These are phyloP conservation scores for Sarcophaga bullata DNA, from an alignment of 1,140 invertebrate genomes.

Conservation along the genomic window DNA sequence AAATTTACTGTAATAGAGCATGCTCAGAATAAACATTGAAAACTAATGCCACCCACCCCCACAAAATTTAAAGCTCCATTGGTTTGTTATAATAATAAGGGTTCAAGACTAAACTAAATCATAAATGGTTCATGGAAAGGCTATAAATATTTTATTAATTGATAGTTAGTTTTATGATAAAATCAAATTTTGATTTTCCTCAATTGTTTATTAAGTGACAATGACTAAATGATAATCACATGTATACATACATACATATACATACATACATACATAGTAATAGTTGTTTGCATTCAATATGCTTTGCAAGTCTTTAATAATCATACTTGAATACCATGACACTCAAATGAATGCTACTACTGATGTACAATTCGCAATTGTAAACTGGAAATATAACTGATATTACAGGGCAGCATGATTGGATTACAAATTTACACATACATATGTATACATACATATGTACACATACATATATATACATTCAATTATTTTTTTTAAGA, in stretches of 20 bases:
- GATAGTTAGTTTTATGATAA: no score
- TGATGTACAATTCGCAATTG: not conserved
- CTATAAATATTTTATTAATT: no score
- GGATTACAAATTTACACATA: not conserved
- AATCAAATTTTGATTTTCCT: no score
- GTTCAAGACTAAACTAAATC: no score
- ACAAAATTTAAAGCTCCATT: not conserved
- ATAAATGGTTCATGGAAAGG: no score
- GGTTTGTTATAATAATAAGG: no score
- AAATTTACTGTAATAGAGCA: not conserved
- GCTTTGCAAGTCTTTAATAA: not conserved
- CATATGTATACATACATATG: not conserved
- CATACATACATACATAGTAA: not conserved
- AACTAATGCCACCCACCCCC: not conserved
- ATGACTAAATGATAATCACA: no score
- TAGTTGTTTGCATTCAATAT: constrained; percentile 7
- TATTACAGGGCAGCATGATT: not conserved
- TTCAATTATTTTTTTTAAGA: no score
- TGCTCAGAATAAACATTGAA: not conserved
- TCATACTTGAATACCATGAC: not conserved
- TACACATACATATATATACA: no score
- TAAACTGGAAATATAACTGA: no score
- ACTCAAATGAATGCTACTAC: not conserved
- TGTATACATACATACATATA: no score
- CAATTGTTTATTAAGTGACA: no score